These are phyloP conservation scores for Karalla daura DNA, from an alignment of 2,797 vertebrate species.

Conservation along the genomic window DNA sequence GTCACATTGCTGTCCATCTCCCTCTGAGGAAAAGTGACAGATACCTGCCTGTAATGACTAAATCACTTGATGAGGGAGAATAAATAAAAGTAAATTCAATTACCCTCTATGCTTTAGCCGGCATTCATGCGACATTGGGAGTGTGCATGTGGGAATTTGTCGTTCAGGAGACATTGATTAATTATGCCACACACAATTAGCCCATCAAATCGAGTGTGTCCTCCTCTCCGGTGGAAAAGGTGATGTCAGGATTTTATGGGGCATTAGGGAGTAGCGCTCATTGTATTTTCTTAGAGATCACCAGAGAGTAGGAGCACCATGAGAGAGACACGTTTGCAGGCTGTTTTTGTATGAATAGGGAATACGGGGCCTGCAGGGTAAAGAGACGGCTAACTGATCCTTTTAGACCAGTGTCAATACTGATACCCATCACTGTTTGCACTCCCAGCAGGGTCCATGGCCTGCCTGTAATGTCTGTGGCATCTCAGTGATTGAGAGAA, in stretches of 20 bases:
- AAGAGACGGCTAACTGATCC: conserved; percentile 71
- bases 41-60: conserved; percentile 59
- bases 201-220: conserved; percentile 85
- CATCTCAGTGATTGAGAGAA: conserved; percentile 71
- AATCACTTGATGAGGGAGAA: conserved; percentile 69
- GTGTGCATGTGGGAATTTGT: conserved; percentile 71
- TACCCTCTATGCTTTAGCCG: conserved; percentile 60
- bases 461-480: conserved; percentile 67
- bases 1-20: conserved; percentile 19
- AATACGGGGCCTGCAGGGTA: conserved; percentile 57
- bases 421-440: conserved; percentile 78
- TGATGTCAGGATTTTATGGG: conserved; percentile 84
- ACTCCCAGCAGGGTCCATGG: conserved; percentile 65
- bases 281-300: conserved; percentile 74
- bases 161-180: conserved; percentile 85
- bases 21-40: conserved; percentile 40
- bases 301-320: conserved; percentile 52
- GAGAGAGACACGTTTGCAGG: conserved; percentile 45
- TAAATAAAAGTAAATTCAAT: conserved; percentile 77
- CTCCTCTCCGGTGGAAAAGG: conserved; percentile 84
- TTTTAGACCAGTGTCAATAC: conserved; percentile 81
- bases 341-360: conserved; percentile 66
- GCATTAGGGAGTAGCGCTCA: conserved; percentile 78
- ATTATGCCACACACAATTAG: conserved; percentile 87
- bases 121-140: conserved; percentile 67